phyloP scores from a whole-genome alignment of 1,140 invertebrate genomes.

The Ceratitis capitata region DNA sequence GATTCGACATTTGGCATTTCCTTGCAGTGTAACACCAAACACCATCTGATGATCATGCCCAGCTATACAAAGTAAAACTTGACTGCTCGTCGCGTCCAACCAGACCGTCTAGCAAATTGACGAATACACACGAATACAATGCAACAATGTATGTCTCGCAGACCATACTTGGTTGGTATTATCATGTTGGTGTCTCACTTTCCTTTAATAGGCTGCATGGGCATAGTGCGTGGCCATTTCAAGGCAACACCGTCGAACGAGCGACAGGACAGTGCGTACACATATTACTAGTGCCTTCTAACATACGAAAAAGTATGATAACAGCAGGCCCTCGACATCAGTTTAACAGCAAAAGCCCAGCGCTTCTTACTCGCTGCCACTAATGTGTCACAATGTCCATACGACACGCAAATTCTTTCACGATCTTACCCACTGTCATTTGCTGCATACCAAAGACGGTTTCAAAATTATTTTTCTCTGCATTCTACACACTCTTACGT shows the following conservation, averaged over 20 bases:
- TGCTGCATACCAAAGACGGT: conserved; percentile 63
- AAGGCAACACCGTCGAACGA: not conserved
- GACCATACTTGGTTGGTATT: not conserved
- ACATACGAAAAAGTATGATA: not conserved
- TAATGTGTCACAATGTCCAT: conserved; percentile 46
- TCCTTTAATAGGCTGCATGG: not conserved
- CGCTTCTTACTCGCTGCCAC: not conserved
- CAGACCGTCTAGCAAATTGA: not conserved
- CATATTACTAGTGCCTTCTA: not conserved
- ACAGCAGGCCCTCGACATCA: too few species aligned
- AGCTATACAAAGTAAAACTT: not conserved
- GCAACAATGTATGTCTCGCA: not conserved
- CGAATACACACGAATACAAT: not conserved
- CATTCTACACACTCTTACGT: not conserved
- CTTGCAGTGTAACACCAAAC: not conserved
- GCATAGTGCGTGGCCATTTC: not conserved
- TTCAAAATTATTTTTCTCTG: conserved; percentile 58
- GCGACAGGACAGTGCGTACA: not conserved
- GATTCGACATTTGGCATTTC: not conserved
- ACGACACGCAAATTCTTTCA: conserved; percentile 64
- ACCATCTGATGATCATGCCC: not conserved
- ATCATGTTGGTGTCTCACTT: not conserved
- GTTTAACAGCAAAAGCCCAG: not conserved
- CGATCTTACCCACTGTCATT: conserved; percentile 64
- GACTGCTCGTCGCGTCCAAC: not conserved